Evolutionary conservation across 2,113 vertebrate genomes (phyloP), one percentile per base, ranked within the genome.

Genomic region (Pungitius pungitius): DNA sequence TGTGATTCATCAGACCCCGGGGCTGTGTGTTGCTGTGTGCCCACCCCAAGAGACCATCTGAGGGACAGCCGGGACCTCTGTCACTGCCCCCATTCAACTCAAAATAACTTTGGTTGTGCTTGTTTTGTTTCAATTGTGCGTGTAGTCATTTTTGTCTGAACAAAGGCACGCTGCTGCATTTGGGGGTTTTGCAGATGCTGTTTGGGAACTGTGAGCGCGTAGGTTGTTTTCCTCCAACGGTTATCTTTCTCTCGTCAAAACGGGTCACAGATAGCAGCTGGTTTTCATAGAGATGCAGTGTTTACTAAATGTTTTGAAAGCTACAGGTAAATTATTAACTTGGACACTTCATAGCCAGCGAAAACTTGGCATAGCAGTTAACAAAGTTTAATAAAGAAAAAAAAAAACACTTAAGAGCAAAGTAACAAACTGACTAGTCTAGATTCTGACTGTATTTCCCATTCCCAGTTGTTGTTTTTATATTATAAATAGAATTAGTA

Each of bases 1-100:
- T 89, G 86, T 80, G 90, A 93, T 91, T 84, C 62, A 61, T 75
- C 85, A 76, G 69, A 5, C 80, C 81, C 59, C 72, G 69, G 67
- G 72, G 39, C 52, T 58, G 8, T 52, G 73, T 62, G 81, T 35
- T 12, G 11, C 83, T 81, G 61, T 83, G 77, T 62, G 64, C 39
- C 59, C 35, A n/a, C 79, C 86, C 85, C 82, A 33, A 30, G 80
- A 75, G 86, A 81, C 81, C 68, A 59, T 69, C 58, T 81, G 73
- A 66, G 47, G 15, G 63, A 56, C 80, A 74, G 65, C 80, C 87
- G 43, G 71, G 73, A 61, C 72, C 79, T 75, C 85, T 76, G 77
- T 80, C 69, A 66, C 79, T 71, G 78, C 79, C 83, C 60, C 85
- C 74, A 82, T 85, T 92, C 81, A 83, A 9, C 78, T 64, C 8